Conservation (phyloP, 1,140 invertebrate species). For the Caenorhabditis inopinata region DNA sequence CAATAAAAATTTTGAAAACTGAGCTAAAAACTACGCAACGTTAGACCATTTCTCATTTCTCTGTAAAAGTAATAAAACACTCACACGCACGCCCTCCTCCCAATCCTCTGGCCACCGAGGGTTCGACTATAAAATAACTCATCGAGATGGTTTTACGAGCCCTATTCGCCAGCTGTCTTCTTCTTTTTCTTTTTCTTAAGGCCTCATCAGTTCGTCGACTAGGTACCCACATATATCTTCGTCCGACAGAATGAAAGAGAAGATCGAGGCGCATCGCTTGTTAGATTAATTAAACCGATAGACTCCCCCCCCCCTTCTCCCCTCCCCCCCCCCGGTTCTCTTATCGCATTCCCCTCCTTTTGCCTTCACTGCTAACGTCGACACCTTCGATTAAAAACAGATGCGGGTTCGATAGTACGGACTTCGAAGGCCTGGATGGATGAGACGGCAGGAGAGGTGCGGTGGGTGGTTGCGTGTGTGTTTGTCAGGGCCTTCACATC, state of each 20-base stretch:
- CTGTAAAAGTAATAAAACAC: slow-evolving; percentile 15
- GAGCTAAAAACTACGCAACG: no score
- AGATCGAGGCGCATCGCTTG: neutral
- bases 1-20: no score
- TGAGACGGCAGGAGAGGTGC: no score
- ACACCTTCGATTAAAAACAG: neutral
- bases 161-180: slow-evolving; percentile 17
- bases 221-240: slow-evolving; percentile 23
- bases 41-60: neutral
- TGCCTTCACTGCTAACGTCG: neutral
- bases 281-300: slow-evolving; percentile 30
- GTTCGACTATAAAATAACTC: slow-evolving; percentile 30
- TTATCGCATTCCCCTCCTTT: neutral
- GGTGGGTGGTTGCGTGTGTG: neutral
- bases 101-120: neutral
- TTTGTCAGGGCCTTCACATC: neutral
- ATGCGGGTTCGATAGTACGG: no score
- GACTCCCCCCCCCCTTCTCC: neutral
- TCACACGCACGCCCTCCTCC: neutral
- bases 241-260: neutral
- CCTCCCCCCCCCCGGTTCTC: neutral
- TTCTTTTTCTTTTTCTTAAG: neutral
- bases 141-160: slow-evolving; percentile 32
- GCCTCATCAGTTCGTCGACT: neutral
- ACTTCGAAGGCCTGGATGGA: no score